Conservation (phyloP, 2,888 invertebrate species). For the Orthonevra nobilis region DNA sequence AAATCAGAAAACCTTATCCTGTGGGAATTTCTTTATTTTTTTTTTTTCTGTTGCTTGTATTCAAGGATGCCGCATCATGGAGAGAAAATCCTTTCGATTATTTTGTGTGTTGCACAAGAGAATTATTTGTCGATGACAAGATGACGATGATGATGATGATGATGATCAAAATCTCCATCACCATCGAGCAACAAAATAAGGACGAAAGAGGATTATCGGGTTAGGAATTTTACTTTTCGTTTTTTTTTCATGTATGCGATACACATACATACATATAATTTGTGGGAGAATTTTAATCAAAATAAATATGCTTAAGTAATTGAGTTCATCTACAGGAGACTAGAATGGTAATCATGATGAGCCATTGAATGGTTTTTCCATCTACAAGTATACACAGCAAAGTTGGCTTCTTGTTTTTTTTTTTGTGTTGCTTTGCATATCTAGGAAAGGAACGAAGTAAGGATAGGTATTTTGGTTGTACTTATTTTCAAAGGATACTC, state of each 20-base stretch:
- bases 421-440: constrained; percentile 17
- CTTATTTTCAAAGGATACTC: constrained; percentile 22
- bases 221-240: constrained; percentile 23
- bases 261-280: constrained; percentile 1
- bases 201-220: constrained; percentile 51
- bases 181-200: not conserved
- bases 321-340: constrained; percentile 37
- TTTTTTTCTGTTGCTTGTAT: not conserved
- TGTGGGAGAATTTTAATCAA: constrained; percentile 54
- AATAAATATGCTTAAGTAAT: constrained; percentile 57
- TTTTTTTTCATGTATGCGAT: not conserved
- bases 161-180: constrained; percentile 25
- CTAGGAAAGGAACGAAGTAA: too few species aligned
- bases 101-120: constrained; percentile 8
- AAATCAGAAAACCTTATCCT: constrained; percentile 50
- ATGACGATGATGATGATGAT: too few species aligned
- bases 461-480: too few species aligned
- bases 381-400: constrained; percentile 6
- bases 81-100: constrained; percentile 38
- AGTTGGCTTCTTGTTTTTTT: not conserved
- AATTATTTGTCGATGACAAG: not conserved
- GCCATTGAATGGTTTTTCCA: constrained; percentile 24
- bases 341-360: constrained; percentile 15
- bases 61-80: constrained; percentile 22
- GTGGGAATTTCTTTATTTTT: constrained; percentile 20